Percentiles rank a stretch among this genome's conserved stretches.
Conservation (phyloP, 2,113 vertebrate species). For the Oreochromis spilurus region DNA sequence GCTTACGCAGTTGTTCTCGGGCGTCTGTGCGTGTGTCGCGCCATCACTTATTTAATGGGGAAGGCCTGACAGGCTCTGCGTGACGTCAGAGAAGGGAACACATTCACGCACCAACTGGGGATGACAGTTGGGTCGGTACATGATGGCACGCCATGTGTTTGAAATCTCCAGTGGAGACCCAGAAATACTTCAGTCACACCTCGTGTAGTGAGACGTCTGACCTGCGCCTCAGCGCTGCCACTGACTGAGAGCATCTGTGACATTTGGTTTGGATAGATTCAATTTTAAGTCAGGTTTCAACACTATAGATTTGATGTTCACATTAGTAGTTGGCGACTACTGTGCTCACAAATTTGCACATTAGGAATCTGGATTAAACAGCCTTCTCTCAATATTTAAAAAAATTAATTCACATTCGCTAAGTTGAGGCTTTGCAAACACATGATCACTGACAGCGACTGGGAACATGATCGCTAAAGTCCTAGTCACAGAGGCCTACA, state of each 20-base stretch:
- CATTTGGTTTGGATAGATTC: background rate
- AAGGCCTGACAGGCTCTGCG: constrained; percentile 26
- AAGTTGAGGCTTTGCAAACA: background rate
- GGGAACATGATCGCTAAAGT: background rate
- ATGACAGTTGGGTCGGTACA: constrained; percentile 30
- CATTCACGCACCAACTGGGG: constrained; percentile 45
- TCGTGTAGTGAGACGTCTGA: background rate
- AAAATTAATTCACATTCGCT: background rate
- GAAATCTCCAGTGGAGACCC: constrained; percentile 16
- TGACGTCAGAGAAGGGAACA: constrained; percentile 41
- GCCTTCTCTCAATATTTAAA: background rate
- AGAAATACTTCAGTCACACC: constrained; percentile 35
- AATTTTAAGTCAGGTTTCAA: background rate
- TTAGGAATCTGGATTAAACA: background rate
- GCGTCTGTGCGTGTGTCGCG: background rate
- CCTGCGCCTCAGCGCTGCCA: background rate
- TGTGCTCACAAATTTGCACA: background rate
- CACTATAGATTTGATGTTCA: background rate
- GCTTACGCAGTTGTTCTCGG: background rate
- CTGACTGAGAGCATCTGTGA: background rate
- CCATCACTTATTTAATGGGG: constrained; percentile 14
- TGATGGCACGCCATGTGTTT: background rate
- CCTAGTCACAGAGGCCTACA: background rate
- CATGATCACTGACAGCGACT: background rate
- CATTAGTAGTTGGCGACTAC: background rate